A percentile compares a stretch with the other conserved stretches of the same genome.
phyloP scores from a whole-genome alignment of 1,140 invertebrate species.

The Coenobita brevimanus region DNA sequence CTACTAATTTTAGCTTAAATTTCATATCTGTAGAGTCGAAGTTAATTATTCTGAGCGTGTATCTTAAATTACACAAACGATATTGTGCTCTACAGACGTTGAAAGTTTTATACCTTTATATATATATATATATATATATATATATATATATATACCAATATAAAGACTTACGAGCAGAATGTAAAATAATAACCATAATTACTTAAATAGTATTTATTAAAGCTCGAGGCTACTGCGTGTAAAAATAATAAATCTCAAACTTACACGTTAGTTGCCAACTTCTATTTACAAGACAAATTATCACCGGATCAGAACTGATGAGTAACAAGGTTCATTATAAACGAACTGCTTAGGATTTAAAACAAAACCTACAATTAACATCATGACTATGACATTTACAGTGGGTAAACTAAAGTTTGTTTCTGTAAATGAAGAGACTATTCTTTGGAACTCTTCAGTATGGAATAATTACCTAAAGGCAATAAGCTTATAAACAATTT shows the following conservation, averaged over 20 bases:
- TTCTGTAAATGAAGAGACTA: conserved; percentile 53
- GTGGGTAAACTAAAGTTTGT: conserved; percentile 16
- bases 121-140: no score
- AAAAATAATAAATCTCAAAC: conserved; percentile 67
- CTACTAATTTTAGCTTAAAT: no score
- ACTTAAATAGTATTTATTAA: conserved; percentile 67
- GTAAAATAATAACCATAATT: conserved; percentile 29
- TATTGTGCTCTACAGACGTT: no score
- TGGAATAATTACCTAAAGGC: conserved; percentile 33
- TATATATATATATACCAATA: no score
- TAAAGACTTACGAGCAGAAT: background rate
- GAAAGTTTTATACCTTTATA: no score
- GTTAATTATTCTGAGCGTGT: no score
- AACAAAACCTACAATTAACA: conserved; percentile 42
- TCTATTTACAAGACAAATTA: conserved; percentile 53
- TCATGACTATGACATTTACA: conserved; percentile 62
- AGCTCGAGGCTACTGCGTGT: conserved; percentile 60
- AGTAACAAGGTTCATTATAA: conserved; percentile 37
- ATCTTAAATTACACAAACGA: no score
- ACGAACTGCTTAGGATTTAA: background rate
- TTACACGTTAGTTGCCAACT: conserved; percentile 64
- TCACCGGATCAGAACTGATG: conserved; percentile 28
- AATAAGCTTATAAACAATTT: conserved; percentile 2
- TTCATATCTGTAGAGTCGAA: no score
- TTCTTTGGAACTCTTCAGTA: conserved; percentile 54